phyloP scores from a whole-genome alignment of 2,888 invertebrate species.

The Sesamia inferens region DNA sequence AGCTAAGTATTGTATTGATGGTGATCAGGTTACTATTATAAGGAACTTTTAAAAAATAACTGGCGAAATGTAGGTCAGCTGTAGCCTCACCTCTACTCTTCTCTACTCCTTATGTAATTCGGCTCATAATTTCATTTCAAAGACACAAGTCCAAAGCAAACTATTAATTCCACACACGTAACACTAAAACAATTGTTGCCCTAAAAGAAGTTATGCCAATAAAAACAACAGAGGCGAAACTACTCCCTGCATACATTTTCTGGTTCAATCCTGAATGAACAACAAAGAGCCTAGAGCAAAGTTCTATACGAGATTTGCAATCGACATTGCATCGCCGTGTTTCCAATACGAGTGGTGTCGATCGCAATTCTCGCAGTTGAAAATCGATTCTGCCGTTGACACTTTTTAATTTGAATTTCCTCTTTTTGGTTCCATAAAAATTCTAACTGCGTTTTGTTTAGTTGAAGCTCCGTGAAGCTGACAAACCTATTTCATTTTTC shows the following conservation, averaged over 20 bases:
- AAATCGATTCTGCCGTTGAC: slow-evolving; percentile 72
- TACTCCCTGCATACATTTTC: slow-evolving; percentile 61
- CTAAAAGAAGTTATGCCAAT: slow-evolving; percentile 44
- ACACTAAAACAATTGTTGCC: slow-evolving; percentile 34
- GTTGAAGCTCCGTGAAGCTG: slow-evolving; percentile 29
- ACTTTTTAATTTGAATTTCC: slow-evolving; percentile 76
- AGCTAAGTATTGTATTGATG: background rate
- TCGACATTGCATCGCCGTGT: slow-evolving; percentile 62
- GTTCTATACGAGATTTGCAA: slow-evolving; percentile 65
- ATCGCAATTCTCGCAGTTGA: slow-evolving; percentile 28
- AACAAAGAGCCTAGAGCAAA: slow-evolving; percentile 63
- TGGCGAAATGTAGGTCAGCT: background rate
- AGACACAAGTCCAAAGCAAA: background rate
- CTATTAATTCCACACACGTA: slow-evolving; percentile 10
- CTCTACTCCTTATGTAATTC: background rate
- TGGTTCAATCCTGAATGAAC: slow-evolving; percentile 53
- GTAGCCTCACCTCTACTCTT: background rate
- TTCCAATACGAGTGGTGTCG: too few species aligned
- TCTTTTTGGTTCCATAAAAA: slow-evolving; percentile 61
- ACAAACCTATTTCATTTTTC: slow-evolving; percentile 44
- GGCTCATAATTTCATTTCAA: background rate
- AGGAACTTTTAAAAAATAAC: background rate
- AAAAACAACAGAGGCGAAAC: slow-evolving; percentile 42
- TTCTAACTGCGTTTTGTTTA: slow-evolving; percentile 51
- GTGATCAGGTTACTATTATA: background rate